Evolutionary conservation across 2,888 invertebrate genomes (phyloP).

Genomic region (Schizaphis graminum): DNA sequence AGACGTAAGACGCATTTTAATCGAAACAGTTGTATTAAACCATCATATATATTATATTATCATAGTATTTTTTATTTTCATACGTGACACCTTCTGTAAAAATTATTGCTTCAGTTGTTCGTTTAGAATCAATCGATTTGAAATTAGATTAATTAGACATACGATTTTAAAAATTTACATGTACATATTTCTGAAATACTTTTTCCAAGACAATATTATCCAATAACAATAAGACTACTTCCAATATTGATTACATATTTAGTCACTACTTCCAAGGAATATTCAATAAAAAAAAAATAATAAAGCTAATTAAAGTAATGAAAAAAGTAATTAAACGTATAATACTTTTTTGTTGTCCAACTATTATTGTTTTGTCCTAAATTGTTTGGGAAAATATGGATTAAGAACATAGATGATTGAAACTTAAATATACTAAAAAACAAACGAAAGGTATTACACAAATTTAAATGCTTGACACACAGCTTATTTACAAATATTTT

Average conservation of each 20-base stretch:
- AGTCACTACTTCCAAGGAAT: background rate
- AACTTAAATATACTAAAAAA: background rate
- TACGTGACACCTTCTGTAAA: background rate
- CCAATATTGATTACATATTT: background rate
- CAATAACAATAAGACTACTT: background rate
- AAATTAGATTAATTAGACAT: background rate
- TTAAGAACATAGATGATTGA: background rate
- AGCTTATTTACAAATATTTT: background rate
- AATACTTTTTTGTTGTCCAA: background rate
- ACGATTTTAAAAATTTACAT: too few relatives aligned
- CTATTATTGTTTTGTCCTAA: background rate
- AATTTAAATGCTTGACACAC: background rate
- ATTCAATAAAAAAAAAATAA: background rate
- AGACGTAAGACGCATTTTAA: background rate
- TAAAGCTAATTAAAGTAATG: background rate
- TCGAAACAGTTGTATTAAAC: background rate
- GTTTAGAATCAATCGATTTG: background rate
- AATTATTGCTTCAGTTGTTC: background rate
- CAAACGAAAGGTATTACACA: background rate
- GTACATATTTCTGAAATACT: background rate
- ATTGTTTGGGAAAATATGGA: background rate
- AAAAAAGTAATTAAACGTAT: background rate
- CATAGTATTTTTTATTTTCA: background rate
- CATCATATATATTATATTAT: background rate
- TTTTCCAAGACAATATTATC: background rate